These are phyloP conservation scores for Takifugu flavidus DNA, from an alignment of 2,113 vertebrate species.

Conservation along the genomic window DNA sequence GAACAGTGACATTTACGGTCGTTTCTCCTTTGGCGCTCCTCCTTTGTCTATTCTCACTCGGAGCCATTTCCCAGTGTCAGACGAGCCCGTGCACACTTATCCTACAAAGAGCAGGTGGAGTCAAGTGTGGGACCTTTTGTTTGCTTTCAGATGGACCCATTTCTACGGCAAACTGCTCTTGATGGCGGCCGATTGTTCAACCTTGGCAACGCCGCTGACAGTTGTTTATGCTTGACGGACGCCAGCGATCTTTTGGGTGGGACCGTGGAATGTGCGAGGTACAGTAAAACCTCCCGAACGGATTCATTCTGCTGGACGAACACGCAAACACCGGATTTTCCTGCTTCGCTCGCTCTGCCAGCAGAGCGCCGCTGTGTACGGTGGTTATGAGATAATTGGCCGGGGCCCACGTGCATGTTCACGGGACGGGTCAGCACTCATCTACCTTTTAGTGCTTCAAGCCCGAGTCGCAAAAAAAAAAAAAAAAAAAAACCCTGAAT, in stretches of 20 bases:
- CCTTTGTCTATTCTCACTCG: conserved; percentile 43
- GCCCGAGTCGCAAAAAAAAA: conserved; percentile 51
- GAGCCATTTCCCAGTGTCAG: conserved; percentile 58
- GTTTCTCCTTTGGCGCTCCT: conserved; percentile 26
- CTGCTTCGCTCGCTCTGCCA: conserved; percentile 24
- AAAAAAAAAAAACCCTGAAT: conserved; percentile 36
- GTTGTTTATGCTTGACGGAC: conserved; percentile 50
- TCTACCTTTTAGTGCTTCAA: conserved; percentile 63
- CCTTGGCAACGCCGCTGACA: conserved; percentile 52
- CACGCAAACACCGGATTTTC: conserved; percentile 17
- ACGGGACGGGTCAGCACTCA: conserved; percentile 57
- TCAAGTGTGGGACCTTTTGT: conserved; percentile 68
- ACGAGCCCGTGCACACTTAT: conserved; percentile 47
- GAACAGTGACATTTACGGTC: conserved; percentile 47
- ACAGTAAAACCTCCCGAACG: conserved; percentile 5
- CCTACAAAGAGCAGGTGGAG: conserved; percentile 42
- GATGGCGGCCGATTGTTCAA: conserved; percentile 73
- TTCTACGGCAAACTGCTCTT: conserved; percentile 67
- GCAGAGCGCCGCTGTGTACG: conserved; percentile 26
- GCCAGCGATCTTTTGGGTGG: conserved; percentile 25
- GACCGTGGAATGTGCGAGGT: conserved; percentile 2
- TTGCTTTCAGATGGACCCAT: conserved; percentile 64
- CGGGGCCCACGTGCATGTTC: conserved; percentile 58
- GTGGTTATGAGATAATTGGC: conserved; percentile 55
- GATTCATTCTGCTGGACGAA: conserved; percentile 25